Percentiles rank a stretch among this genome's conserved stretches.
These are phyloP conservation scores for Iguana delicatissima DNA, from an alignment of 2,797 vertebrate genomes.

Conservation along the genomic window DNA sequence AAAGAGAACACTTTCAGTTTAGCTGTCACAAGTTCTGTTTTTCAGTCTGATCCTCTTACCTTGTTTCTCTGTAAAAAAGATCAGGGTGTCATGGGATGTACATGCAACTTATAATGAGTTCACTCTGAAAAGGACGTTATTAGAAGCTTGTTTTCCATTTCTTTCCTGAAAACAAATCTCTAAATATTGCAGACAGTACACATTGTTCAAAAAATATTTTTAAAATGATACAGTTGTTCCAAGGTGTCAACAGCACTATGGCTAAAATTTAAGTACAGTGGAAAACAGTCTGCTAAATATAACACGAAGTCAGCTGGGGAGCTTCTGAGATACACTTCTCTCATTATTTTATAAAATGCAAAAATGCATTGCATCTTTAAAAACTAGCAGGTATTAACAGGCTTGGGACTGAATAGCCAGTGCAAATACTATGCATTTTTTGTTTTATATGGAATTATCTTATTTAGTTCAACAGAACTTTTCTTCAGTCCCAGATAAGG, in stretches of 20 bases:
- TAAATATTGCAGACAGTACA: background rate
- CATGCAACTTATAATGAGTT: conserved; percentile 11
- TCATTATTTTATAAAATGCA: background rate
- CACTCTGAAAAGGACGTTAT: background rate
- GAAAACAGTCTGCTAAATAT: background rate
- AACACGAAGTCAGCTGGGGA: accelerated
- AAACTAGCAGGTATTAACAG: too few species aligned
- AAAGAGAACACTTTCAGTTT: conserved; percentile 54
- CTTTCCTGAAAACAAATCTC: background rate
- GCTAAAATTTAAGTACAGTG: background rate
- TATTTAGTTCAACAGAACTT: background rate
- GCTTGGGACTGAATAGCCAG: background rate
- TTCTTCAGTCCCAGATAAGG: background rate
- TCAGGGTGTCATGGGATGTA: background rate
- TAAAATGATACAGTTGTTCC: background rate
- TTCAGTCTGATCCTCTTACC: background rate
- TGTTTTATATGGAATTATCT: background rate
- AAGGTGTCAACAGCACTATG: background rate
- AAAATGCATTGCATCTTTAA: background rate
- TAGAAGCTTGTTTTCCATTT: background rate
- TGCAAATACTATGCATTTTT: background rate
- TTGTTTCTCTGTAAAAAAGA: background rate
- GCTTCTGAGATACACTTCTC: accelerated
- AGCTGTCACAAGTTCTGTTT: background rate
- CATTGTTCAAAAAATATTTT: background rate